Conservation (phyloP, 2,888 invertebrate genomes). For the Apotomis betuletana region DNA sequence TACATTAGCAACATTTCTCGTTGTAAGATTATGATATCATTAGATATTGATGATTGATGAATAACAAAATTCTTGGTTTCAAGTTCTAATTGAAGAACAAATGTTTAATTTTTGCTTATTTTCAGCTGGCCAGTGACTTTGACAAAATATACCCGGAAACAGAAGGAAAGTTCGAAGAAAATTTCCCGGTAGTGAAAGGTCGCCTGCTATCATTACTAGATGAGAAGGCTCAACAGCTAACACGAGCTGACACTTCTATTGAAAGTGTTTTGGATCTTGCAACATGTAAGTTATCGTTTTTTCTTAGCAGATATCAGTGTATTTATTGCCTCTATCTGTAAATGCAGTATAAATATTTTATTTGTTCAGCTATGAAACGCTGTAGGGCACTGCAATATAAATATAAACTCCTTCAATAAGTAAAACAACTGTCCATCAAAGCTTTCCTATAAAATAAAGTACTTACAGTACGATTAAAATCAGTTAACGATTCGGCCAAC, state of each 20-base stretch:
- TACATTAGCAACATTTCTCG: neutral
- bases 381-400: too few relatives aligned
- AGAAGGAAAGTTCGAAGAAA: constrained; percentile 5
- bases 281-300: constrained; percentile 7
- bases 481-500: too few relatives aligned
- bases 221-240: constrained; percentile 13
- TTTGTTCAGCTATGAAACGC: too few relatives aligned
- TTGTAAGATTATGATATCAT: neutral
- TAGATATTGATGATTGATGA: too few relatives aligned
- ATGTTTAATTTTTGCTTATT: neutral
- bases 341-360: neutral
- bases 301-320: neutral
- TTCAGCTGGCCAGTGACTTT: constrained; percentile 9
- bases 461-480: too few relatives aligned
- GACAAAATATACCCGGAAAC: constrained; percentile 13
- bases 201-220: constrained; percentile 4
- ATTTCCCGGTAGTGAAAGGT: constrained; percentile 14
- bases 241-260: constrained; percentile 10
- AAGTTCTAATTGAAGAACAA: too few relatives aligned
- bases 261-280: constrained; percentile 21
- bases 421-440: too few relatives aligned
- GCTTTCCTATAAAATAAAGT: too few relatives aligned
- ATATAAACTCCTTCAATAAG: too few relatives aligned
- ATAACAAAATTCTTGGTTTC: too few relatives aligned
- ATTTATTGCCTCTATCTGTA: neutral